Percentiles rank a stretch among this genome's conserved stretches.
Evolutionary conservation across 2,113 vertebrate species (phyloP).

Genomic region (Geothlypis trichas): DNA sequence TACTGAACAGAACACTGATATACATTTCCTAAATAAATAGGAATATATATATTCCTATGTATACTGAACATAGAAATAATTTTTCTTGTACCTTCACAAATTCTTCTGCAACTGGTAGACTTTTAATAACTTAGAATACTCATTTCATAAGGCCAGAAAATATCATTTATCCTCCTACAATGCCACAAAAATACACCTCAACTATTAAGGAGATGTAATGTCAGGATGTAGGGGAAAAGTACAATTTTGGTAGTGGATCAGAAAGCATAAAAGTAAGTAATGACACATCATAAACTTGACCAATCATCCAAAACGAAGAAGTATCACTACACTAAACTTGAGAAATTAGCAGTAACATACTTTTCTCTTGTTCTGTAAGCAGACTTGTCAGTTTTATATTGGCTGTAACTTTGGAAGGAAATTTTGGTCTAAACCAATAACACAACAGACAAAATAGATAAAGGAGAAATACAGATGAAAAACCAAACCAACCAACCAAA

Average conservation of each 20-base stretch:
- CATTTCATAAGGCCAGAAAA: neutral
- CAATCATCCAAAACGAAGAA: neutral
- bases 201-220: neutral
- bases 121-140: neutral
- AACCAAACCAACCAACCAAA: neutral
- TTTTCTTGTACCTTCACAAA: neutral
- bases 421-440: neutral
- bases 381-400: neutral
- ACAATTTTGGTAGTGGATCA: neutral
- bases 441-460: neutral
- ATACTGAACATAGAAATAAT: neutral
- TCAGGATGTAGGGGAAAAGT: neutral
- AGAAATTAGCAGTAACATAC: neutral
- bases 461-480: neutral
- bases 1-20: neutral
- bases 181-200: neutral
- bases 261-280: conserved; percentile 1
- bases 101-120: neutral
- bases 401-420: neutral
- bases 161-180: neutral
- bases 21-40: neutral
- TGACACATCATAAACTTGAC: neutral
- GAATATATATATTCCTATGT: neutral
- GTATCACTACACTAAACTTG: neutral
- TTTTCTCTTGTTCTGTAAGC: neutral